Base-by-base conservation (phyloP, 2,797 vertebrate species). In the Gobionotothen gibberifrons region DNA sequence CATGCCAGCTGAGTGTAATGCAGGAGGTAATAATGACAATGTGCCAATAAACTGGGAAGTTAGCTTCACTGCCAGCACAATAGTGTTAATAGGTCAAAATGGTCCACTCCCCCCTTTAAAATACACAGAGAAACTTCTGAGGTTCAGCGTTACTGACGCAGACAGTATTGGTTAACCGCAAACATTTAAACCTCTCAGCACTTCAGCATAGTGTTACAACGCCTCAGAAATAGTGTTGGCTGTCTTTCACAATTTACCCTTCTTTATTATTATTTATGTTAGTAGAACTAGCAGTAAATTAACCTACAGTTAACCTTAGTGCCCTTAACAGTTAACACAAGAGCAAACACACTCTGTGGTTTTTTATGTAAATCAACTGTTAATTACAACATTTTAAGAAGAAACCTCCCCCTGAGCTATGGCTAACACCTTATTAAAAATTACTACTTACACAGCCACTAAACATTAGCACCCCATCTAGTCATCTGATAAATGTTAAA, bases 371-470 rank as follows among this genome's bases (percentile, higher is more conserved):
- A 19, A 49, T 21, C 21, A 49, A 21, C 0, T 21, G n/a, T 49
- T n/a, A 10, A 49, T 49, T 49, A n/a, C n/a, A 49, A 49, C 48
- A 12, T 36, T 36, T 36, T 36, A 36, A 36, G 8, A 9, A 36
- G 6, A 36, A 36, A 36, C 6, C 26, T 26, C 26, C 4, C 32
- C 32, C 32, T 36, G 32, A 52, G 12, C 13, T 12, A 47, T 46
- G 44, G 17, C 2, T 47, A 32, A 32, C 16, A 39, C 10, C 0
- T 43, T 22, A 16, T 19, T 0, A 59, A 11, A 22, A 59, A 47
- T 40, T 7, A 16, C 3, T 26, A 0, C 42, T 22, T 15, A 43
- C 12, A 39, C 0, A 36, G 3, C 15, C 5, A 0, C 17, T 7
- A 10, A 0, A 42, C 16, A 14, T 48, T 7, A 57, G 21, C 36